These are phyloP conservation scores for Dynastes maya DNA, from an alignment of 2,888 invertebrate species.

Conservation along the genomic window DNA sequence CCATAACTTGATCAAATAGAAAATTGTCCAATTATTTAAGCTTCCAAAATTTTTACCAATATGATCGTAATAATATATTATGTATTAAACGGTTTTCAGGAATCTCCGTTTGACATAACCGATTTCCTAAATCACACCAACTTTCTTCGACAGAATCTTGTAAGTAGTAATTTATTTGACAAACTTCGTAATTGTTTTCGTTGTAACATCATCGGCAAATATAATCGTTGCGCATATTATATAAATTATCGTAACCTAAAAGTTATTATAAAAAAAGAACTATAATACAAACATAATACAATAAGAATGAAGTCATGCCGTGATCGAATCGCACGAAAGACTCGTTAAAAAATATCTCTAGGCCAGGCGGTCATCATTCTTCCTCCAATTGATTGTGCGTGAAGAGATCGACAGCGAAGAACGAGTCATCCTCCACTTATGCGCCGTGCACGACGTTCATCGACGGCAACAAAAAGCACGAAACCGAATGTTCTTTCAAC, in stretches of 20 bases:
- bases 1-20: no score
- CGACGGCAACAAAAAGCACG: neutral
- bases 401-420: neutral
- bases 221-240: neutral
- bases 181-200: no score
- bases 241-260: neutral
- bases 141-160: no score
- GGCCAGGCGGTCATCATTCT: slow-evolving; percentile 4
- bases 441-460: slow-evolving; percentile 6
- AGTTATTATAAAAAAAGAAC: neutral
- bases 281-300: slow-evolving; percentile 11
- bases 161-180: no score
- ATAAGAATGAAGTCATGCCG: slow-evolving; percentile 24
- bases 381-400: neutral
- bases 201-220: no score
- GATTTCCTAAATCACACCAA: no score
- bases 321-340: slow-evolving; percentile 3
- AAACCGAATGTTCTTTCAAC: slow-evolving; percentile 22
- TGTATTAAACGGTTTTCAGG: no score
- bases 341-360: slow-evolving; percentile 26
- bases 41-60: no score
- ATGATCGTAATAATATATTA: no score
- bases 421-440: slow-evolving; percentile 12
- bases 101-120: no score
- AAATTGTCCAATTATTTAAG: no score